These are phyloP conservation scores for Hyperoodon ampullatus DNA, from an alignment of 2,113 vertebrate species.

Conservation along the genomic window DNA sequence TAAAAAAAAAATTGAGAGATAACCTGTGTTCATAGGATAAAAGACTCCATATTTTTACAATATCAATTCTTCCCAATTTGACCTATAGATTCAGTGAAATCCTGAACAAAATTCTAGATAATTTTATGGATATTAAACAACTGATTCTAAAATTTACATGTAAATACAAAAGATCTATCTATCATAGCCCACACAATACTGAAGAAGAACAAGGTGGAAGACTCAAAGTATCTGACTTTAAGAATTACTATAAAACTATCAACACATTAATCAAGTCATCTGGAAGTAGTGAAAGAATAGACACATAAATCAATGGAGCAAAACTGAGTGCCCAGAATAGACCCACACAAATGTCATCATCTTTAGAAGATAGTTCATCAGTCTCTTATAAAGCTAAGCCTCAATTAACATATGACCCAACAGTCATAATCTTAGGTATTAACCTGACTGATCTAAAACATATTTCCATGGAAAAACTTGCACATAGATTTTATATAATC, in stretches of 20 bases:
- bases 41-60: not conserved
- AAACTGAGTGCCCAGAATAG: not conserved
- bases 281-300: not conserved
- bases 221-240: not conserved
- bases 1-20: not conserved
- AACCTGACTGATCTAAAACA: not conserved
- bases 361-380: not conserved
- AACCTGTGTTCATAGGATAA: not conserved
- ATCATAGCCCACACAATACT: not conserved
- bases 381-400: not conserved
- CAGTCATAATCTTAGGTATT: not conserved
- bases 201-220: not conserved
- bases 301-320: not conserved
- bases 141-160: not conserved
- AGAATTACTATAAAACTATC: not conserved
- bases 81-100: not conserved
- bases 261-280: not conserved
- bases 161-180: not conserved
- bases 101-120: not conserved
- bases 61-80: not conserved
- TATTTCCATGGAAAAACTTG: not conserved
- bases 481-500: not conserved
- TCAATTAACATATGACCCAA: not conserved
- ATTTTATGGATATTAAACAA: not conserved
- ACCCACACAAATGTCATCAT: not conserved